These are phyloP conservation scores for Venturia canescens DNA, from an alignment of 1,140 invertebrate genomes.

Conservation along the genomic window DNA sequence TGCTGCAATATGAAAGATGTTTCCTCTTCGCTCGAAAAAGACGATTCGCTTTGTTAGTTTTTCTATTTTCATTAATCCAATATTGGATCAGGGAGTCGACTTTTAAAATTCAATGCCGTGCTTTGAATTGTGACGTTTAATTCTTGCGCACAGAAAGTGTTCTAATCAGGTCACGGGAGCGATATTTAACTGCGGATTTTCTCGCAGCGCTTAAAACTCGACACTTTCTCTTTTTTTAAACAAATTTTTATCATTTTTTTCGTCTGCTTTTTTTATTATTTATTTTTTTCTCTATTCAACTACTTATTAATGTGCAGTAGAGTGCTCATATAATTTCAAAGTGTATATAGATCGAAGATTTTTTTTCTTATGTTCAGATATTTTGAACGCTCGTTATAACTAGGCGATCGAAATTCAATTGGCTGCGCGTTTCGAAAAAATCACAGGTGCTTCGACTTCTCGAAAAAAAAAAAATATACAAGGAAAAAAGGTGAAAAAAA, in stretches of 20 bases:
- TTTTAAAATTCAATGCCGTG: constrained; percentile 8
- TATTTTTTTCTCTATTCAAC: neutral
- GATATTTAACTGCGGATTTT: constrained; percentile 4
- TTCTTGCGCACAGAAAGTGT: neutral
- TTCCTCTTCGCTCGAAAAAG: constrained; percentile 3
- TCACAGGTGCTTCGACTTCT: neutral
- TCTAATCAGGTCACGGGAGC: constrained; percentile 16
- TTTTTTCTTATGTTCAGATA: too few species aligned
- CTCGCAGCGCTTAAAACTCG: neutral
- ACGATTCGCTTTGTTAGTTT: neutral
- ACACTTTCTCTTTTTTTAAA: constrained; percentile 9
- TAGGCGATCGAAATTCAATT: constrained; percentile 12
- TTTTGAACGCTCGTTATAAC: neutral
- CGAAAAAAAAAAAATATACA: neutral
- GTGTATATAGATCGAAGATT: too few species aligned
- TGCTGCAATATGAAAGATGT: neutral
- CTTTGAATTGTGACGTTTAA: neutral
- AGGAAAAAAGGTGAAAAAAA: too few species aligned
- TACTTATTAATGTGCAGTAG: neutral
- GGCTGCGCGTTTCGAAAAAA: neutral
- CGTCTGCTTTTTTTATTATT: too few species aligned
- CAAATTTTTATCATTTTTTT: too few species aligned
- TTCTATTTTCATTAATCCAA: neutral
- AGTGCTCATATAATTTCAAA: too few species aligned
- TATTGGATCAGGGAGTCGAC: neutral